Evolutionary conservation across 2,113 vertebrate genomes (phyloP), one percentile per base, ranked within the genome.

Genomic region (Ursus arctos): DNA sequence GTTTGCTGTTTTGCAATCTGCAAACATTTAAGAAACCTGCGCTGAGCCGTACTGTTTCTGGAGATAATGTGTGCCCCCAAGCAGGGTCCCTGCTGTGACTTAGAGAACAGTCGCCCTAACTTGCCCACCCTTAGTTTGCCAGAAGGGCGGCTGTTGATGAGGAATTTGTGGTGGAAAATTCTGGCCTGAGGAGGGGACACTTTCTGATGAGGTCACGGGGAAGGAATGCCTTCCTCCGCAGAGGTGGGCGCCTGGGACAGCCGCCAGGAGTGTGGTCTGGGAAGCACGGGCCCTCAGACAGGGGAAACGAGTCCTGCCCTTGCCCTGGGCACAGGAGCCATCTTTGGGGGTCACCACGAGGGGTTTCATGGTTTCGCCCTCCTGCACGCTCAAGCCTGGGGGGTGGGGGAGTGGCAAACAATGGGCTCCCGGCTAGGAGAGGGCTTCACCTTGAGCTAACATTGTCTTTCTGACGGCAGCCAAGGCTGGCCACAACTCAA

Each of bases 201-300:
- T 91, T 88, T 83, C 59, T 57, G 97, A 76, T 93, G 97, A 97
- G 82, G 65, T 96, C 71, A 67, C 57, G 22, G 24, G 19, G 33
- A 87, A 67, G 43, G 67, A 94, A 93, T 89, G 87, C 90, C 15
- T 81, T 63, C 55, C 80, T 87, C 72, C 24, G 94, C 94, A 95
- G 59, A 96, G 92, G 83, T 95, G 71, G 84, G 84, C 72, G 76
- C 40, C 92, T 55, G 91, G 92, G 88, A 61, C 4, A 9, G 69
- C 67, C 0, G 61, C 94, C 98, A 93, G 57, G 76, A 63, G 51
- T 28, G 47, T 7, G 24, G 67, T 8, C 15, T 74, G 72, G 40
- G 49, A 69, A 13, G 59, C 84, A 7, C 8, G 28, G 77, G 90
- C 71, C 57, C 24, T 4, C 16, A n/a, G 86, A 61, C 3, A 22